Conservation (phyloP, 1,140 invertebrate species). For the Lethrus apterus region DNA sequence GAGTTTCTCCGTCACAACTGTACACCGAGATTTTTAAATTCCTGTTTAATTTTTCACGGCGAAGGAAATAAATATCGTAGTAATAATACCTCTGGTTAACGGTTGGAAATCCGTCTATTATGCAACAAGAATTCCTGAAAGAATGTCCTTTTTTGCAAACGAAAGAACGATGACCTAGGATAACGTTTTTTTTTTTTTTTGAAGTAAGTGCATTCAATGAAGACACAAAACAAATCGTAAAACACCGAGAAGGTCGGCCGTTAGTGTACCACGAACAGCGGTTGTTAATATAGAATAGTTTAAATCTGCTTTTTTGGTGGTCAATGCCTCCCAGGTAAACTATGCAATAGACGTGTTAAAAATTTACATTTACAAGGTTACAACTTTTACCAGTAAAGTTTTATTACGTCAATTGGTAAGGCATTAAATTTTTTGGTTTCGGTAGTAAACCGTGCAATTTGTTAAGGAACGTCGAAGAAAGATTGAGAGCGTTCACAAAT, state of each 20-base stretch:
- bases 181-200: slow-evolving; percentile 16
- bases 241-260: slow-evolving; percentile 21
- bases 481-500: too few species aligned
- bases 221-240: slow-evolving; percentile 22
- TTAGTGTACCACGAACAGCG: slow-evolving; percentile 14
- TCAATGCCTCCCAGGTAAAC: slow-evolving; percentile 6
- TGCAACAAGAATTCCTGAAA: too few species aligned
- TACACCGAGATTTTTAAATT: too few species aligned
- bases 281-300: slow-evolving; percentile 17
- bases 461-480: too few species aligned
- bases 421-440: background rate
- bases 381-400: background rate
- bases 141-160: too few species aligned
- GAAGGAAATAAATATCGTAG: too few species aligned
- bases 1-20: too few species aligned
- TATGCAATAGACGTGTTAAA: too few species aligned
- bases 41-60: too few species aligned
- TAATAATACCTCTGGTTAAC: too few species aligned
- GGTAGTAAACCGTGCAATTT: background rate
- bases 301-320: slow-evolving; percentile 14
- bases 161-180: slow-evolving; percentile 16
- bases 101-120: too few species aligned
- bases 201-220: slow-evolving; percentile 23
- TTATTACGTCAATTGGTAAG: background rate
- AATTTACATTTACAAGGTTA: slow-evolving; percentile 1